Evolutionary conservation across 2,797 vertebrate genomes (phyloP).

Genomic region (Sebastes glaucus): DNA sequence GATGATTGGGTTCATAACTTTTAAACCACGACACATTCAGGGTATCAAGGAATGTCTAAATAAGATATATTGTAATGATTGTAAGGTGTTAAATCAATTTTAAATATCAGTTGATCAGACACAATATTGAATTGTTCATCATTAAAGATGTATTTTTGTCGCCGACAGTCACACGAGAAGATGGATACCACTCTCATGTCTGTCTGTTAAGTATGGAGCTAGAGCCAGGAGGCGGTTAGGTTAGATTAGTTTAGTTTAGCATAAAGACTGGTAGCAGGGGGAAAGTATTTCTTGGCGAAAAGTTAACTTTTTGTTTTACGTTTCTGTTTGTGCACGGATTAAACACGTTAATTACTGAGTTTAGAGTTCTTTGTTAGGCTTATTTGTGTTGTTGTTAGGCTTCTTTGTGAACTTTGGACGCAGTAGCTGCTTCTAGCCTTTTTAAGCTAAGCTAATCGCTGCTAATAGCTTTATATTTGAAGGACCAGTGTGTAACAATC

Average conservation of each 20-base stretch:
- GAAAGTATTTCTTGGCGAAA: not conserved
- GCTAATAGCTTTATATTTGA: not conserved
- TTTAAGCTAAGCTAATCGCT: not conserved
- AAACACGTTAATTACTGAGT: not conserved
- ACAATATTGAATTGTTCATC: not conserved
- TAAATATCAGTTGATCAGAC: not conserved
- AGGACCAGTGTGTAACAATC: not conserved
- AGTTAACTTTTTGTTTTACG: not conserved
- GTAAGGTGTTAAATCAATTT: not conserved
- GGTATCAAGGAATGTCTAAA: not conserved
- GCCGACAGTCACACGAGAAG: not conserved
- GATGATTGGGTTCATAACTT: constrained; percentile 31
- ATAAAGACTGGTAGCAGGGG: not conserved
- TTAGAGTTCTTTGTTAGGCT: not conserved
- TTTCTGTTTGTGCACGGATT: not conserved
- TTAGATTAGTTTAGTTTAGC: not conserved
- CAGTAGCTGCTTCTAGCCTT: not conserved
- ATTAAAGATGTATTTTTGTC: not conserved
- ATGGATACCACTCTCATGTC: not conserved
- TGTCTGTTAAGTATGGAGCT: not conserved
- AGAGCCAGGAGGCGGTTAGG: not conserved
- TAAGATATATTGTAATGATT: not conserved
- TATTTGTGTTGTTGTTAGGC: not conserved
- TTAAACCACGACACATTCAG: not conserved
- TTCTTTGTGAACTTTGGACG: constrained; percentile 6